phyloP scores from a whole-genome alignment of 2,888 invertebrate species.

The Scaptomyza flava region DNA sequence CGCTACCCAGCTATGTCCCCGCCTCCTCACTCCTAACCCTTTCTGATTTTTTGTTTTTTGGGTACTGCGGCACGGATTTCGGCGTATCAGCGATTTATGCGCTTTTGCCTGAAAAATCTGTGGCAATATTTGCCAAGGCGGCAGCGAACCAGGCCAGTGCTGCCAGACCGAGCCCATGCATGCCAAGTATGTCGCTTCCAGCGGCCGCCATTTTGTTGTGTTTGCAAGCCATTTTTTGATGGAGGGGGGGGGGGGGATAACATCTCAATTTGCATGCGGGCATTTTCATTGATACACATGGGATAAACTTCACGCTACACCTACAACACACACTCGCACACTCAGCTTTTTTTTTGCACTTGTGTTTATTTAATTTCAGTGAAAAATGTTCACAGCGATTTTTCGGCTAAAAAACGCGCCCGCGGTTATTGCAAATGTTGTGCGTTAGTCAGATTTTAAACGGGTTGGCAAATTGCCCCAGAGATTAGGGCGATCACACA shows the following conservation, averaged over 20 bases:
- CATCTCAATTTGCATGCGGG: constrained; percentile 48
- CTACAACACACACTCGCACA: neutral
- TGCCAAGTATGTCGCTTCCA: constrained; percentile 62
- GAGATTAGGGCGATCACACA: constrained; percentile 10
- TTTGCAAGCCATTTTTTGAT: constrained; percentile 57
- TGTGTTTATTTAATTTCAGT: constrained; percentile 80
- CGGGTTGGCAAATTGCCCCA: constrained; percentile 28
- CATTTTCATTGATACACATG: constrained; percentile 60
- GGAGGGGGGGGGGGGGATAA: neutral
- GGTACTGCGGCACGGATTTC: constrained; percentile 46
- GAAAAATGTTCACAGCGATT: constrained; percentile 71
- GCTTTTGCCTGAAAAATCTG: constrained; percentile 78
- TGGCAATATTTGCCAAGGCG: constrained; percentile 71
- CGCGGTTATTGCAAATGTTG: constrained; percentile 72
- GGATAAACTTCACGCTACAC: constrained; percentile 3
- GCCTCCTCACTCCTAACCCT: neutral
- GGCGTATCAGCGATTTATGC: constrained; percentile 79
- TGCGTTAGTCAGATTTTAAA: constrained; percentile 78
- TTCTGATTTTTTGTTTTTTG: neutral
- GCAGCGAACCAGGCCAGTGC: constrained; percentile 16
- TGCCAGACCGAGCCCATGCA: constrained; percentile 54
- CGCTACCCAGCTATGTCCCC: neutral
- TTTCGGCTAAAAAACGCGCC: constrained; percentile 67
- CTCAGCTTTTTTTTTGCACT: constrained; percentile 25
- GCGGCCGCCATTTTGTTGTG: constrained; percentile 69